Conservation (phyloP, 2,113 vertebrate species). For the Loxodonta africana region DNA sequence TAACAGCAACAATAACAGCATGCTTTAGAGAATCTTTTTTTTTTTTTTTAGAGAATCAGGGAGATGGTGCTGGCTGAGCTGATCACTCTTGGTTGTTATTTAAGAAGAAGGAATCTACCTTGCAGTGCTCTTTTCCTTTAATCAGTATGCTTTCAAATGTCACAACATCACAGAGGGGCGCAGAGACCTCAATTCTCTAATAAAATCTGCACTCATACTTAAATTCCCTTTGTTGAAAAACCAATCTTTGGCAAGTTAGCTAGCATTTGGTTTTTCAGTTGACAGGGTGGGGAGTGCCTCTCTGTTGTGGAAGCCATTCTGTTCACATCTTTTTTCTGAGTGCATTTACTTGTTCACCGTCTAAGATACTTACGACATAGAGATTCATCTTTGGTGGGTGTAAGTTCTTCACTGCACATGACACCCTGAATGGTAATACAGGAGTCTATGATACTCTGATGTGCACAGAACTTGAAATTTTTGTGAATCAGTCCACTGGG, state of each 20-base stretch:
- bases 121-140: conserved; percentile 44
- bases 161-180: background rate
- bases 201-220: conserved; percentile 26
- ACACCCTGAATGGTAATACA: conserved; percentile 81
- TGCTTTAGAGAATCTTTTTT: background rate
- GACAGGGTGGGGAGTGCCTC: background rate
- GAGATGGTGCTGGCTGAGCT: background rate
- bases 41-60: background rate
- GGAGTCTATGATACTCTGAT: conserved; percentile 75
- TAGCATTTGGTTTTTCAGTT: conserved; percentile 13
- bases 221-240: conserved; percentile 58
- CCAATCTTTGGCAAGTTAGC: conserved; percentile 42
- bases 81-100: conserved; percentile 29
- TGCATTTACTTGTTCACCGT: conserved; percentile 57
- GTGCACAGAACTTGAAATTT: conserved; percentile 77
- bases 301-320: background rate
- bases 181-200: conserved; percentile 56
- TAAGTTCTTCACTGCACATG: conserved; percentile 75
- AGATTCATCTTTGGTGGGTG: conserved; percentile 69
- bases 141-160: conserved; percentile 43
- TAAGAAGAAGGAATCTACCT: conserved; percentile 48
- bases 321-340: conserved; percentile 33
- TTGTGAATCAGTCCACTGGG: conserved; percentile 71
- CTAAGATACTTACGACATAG: conserved; percentile 12
- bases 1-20: background rate